phyloP scores from a whole-genome alignment of 2,888 invertebrate species.

The Blastobasis adustella region DNA sequence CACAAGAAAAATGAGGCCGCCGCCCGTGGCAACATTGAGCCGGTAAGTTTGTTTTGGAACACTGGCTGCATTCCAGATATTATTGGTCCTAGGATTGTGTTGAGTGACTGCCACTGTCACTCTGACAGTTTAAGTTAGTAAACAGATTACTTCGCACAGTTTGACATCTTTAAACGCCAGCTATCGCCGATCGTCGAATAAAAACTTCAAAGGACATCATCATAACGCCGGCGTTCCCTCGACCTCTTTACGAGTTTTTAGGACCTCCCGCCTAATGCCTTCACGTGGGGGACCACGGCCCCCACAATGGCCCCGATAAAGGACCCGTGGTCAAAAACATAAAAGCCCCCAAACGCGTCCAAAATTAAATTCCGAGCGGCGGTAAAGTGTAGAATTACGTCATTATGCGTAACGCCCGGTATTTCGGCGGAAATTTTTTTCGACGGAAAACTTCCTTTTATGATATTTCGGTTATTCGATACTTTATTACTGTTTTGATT shows the following conservation, averaged over 20 bases:
- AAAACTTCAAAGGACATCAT: constrained; percentile 35
- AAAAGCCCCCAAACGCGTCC: constrained; percentile 30
- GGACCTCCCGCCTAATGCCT: constrained; percentile 52
- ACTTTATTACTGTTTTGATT: too few species aligned
- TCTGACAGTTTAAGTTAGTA: too few species aligned
- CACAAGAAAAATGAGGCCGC: too few species aligned
- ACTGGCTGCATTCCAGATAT: too few species aligned
- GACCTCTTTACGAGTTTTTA: constrained; percentile 56
- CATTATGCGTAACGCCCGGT: constrained; percentile 41
- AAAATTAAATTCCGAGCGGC: constrained; percentile 62
- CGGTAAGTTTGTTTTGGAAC: too few species aligned
- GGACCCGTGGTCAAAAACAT: constrained; percentile 62
- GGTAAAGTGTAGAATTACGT: constrained; percentile 69
- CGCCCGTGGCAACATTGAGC: too few species aligned
- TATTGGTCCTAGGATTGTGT: too few species aligned
- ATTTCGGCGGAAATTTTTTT: constrained; percentile 16
- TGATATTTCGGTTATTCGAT: too few species aligned
- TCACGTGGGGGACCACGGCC: constrained; percentile 39
- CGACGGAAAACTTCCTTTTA: too few species aligned
- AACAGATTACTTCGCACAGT: too few species aligned
- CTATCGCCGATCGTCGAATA: constrained; percentile 28
- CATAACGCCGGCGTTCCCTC: constrained; percentile 36
- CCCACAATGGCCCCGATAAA: constrained; percentile 46
- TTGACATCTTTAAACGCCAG: too few species aligned
- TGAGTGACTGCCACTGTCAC: too few species aligned